A percentile compares a stretch with the other conserved stretches of the same genome.
phyloP scores from a whole-genome alignment of 1,140 invertebrate genomes.

The Trichonephila clavipes region DNA sequence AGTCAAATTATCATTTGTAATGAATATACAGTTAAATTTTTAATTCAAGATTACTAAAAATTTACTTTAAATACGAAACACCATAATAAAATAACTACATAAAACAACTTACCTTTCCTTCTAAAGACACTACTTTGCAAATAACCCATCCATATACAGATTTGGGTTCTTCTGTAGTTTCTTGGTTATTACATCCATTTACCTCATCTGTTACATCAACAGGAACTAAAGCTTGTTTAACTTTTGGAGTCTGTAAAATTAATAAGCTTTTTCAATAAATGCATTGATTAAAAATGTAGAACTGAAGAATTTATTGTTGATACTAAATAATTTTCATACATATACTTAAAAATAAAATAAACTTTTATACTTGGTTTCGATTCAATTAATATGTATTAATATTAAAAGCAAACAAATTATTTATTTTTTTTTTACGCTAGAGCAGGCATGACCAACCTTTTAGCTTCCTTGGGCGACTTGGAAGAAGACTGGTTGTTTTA shows the following conservation, averaged over 20 bases:
- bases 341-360: too few species aligned
- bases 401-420: too few species aligned
- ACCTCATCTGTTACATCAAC: constrained; percentile 85
- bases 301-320: too few species aligned
- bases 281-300: not conserved
- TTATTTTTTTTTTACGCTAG: too few species aligned
- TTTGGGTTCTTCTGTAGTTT: constrained; percentile 90
- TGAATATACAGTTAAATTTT: not conserved
- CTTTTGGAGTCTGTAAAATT: constrained; percentile 80
- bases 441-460: too few species aligned
- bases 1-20: too few species aligned
- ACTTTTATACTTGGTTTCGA: too few species aligned
- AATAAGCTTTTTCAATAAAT: not conserved
- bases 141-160: constrained; percentile 86
- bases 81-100: too few species aligned
- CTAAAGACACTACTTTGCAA: constrained; percentile 89
- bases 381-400: too few species aligned
- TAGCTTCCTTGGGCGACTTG: too few species aligned
- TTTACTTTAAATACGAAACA: not conserved
- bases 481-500: too few species aligned
- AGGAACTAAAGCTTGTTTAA: constrained; percentile 80
- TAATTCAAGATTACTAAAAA: not conserved
- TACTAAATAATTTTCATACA: too few species aligned
- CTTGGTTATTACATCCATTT: constrained; percentile 82
- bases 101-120: constrained; percentile 86